Conservation (phyloP, 2,113 vertebrate species). For the Microcebus lehilahytsara region DNA sequence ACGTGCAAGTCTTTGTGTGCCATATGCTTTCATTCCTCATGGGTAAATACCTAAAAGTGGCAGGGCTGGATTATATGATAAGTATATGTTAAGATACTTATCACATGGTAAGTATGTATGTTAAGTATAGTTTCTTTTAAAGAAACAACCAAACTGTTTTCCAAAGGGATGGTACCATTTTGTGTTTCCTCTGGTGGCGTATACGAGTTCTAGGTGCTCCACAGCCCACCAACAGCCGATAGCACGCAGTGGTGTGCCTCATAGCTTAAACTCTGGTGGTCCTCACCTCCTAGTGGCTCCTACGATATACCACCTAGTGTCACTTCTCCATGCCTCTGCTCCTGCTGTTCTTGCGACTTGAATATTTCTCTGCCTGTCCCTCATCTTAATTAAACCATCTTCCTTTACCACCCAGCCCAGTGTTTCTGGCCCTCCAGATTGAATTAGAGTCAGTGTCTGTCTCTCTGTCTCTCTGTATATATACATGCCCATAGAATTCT, state of each 20-base stretch:
- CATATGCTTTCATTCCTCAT: neutral
- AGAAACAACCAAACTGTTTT: neutral
- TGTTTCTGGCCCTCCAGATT: neutral
- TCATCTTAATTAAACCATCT: neutral
- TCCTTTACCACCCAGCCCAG: neutral
- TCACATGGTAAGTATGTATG: neutral
- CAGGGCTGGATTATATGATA: neutral
- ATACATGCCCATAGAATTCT: neutral
- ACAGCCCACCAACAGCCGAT: rapidly evolving
- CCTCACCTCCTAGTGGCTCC: neutral
- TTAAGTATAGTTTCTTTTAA: neutral
- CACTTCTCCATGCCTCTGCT: neutral
- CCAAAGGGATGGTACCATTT: neutral
- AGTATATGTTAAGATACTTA: neutral
- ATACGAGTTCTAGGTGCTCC: neutral
- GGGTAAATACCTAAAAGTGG: neutral
- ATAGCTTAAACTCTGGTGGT: neutral
- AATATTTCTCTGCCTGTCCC: neutral
- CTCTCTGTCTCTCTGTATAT: too few relatives aligned
- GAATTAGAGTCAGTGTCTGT: neutral
- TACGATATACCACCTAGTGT: rapidly evolving
- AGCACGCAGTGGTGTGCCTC: neutral
- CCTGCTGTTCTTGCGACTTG: rapidly evolving
- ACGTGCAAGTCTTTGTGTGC: neutral
- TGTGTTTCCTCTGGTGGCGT: neutral